Base-by-base conservation (phyloP, 1,140 invertebrate species). In the Euura saliciscinereae region DNA sequence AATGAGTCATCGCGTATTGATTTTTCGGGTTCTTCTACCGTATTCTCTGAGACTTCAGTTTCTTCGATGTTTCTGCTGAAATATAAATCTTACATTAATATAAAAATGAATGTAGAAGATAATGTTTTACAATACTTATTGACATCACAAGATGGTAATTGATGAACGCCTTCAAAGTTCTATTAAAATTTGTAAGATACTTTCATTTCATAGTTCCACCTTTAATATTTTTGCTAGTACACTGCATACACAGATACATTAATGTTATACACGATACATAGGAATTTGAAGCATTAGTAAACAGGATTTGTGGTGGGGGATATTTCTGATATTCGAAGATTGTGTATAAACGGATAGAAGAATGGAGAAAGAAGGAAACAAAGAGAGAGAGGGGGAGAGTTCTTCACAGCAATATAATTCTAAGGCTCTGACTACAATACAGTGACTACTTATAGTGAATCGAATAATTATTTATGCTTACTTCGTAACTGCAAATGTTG, bases 1-100 rank as follows among this genome's bases (percentile, higher is more conserved):
- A 59, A 11, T 59, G 51, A 59, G 51, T 59, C 51, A 59, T 59
- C 51, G 5, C 51, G n/a, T n/a, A 59, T 4, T 59, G 51, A 59
- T 59, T 59, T n/a, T n/a, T n/a, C 51, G 5, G 51, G n/a, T 59
- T 59, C 51, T 59, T 59, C 51, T 59, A 59, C 51, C 51, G 51
- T 59, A 59, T 8, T 8, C 51, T 59, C n/a, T 8, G 51, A 59
- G 51, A 59, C 51, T 59, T 11, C 51, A 11, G 3, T 59, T 59
- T 8, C n/a, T 59, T 59, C 51, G 5, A 59, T 59, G 51, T 59
- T 59, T 7, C 5, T n/a, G n/a, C 51, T 59, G 51, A 59, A 59
- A 59, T 59, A 59, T n/a, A 5, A 59, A 11, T 59, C 3, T 59
- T 0, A 59, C 51, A 11, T 59, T n/a, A 59, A 59, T 59, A 59